Percentiles rank a stretch among this genome's conserved stretches.
Evolutionary conservation across 2,888 invertebrate species (phyloP).

Genomic region (Diachrysia chrysitis): DNA sequence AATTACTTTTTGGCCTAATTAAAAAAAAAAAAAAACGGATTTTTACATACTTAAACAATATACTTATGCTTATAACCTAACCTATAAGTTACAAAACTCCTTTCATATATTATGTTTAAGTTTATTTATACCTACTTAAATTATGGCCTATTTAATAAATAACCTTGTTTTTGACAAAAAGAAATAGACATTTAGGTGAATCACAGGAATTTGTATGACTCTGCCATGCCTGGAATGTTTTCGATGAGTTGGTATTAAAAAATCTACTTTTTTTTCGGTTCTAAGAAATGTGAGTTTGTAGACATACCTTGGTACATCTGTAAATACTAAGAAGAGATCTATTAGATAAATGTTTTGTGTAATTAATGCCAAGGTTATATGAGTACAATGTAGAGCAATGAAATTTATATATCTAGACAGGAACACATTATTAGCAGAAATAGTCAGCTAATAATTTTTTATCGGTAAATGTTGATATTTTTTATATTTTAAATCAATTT

Average conservation of each 20-base stretch:
- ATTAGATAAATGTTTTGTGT: not conserved
- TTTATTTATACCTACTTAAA: too few species aligned
- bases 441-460: too few species aligned
- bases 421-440: too few species aligned
- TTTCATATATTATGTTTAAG: too few species aligned
- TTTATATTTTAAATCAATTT: too few species aligned
- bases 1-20: not conserved
- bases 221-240: not conserved
- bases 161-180: not conserved
- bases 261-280: constrained; percentile 10
- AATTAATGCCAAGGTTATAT: not conserved
- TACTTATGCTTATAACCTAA: too few species aligned
- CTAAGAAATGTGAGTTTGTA: constrained; percentile 5
- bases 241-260: not conserved
- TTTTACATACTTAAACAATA: too few species aligned
- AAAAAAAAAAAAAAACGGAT: too few species aligned
- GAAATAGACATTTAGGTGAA: constrained; percentile 16
- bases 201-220: constrained; percentile 35
- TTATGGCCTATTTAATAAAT: not conserved
- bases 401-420: too few species aligned
- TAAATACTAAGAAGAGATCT: not conserved
- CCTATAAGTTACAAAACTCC: too few species aligned
- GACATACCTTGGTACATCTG: not conserved
- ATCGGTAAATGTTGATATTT: too few species aligned
- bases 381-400: not conserved